A percentile compares a stretch with the other conserved stretches of the same genome.
Evolutionary conservation across 2,888 invertebrate species (phyloP).

Genomic region (Dryocosmus kuriphilus): DNA sequence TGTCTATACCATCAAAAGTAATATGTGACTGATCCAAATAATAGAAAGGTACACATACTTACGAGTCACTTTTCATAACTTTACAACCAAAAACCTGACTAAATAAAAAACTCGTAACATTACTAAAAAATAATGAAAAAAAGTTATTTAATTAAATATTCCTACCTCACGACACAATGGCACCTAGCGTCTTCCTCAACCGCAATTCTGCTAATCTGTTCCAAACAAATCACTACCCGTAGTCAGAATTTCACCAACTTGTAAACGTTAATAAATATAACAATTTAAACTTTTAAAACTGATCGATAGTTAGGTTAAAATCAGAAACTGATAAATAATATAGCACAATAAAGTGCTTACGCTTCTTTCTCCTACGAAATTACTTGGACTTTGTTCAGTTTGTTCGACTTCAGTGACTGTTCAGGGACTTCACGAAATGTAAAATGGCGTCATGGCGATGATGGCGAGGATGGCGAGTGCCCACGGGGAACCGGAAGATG

Average conservation of each 20-base stretch:
- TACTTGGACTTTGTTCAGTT: no score
- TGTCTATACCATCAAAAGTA: neutral
- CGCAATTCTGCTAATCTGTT: neutral
- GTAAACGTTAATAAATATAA: neutral
- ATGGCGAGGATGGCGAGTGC: no score
- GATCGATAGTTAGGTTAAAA: neutral
- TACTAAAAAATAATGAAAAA: neutral
- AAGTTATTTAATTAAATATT: neutral
- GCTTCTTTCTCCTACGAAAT: neutral
- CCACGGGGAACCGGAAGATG: neutral
- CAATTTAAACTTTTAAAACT: neutral
- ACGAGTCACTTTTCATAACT: neutral
- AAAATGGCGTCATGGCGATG: conserved; percentile 6
- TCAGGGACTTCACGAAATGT: neutral
- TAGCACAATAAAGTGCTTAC: neutral
- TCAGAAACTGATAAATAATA: neutral
- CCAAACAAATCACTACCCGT: neutral
- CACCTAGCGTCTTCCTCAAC: neutral
- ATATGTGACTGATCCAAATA: neutral
- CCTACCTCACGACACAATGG: conserved; percentile 20
- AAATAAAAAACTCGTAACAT: neutral
- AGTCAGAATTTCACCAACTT: neutral
- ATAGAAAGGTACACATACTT: no score
- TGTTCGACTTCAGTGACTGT: no score
- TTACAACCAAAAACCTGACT: neutral